Base-by-base conservation (phyloP, 1,140 invertebrate genomes). In the Melipona quadrifasciata region DNA sequence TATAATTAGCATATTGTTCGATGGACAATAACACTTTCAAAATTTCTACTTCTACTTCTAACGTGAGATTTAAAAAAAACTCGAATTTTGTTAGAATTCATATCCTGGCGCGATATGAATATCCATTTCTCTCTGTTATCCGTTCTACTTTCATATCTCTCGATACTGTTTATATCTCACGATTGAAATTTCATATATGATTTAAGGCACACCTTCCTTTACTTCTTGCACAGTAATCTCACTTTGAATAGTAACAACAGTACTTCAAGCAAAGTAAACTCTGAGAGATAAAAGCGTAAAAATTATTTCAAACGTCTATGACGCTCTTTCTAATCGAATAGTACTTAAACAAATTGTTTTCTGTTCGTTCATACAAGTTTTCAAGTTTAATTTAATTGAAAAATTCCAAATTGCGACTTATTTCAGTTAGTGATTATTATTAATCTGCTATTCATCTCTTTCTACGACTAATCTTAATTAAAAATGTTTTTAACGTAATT, bases 151-250 rank as follows among this genome's bases (percentile, higher is more conserved):
- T 71, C 16, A 8, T 72, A 16, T 72, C 51, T 27, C 47, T 72
- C 5, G n/a, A 16, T 72, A 72, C 16, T 27, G 16, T 51, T 51
- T 72, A 51, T 16, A 19, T 2, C 39, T 71, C 47, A 16, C 19
- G n/a, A 72, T 72, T 19, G 70, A 73, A 73, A 51, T 55, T 73
- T 53, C 47, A 73, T 21, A 31, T 53, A 73, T 53, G 27, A 73
- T 27, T 27, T 51, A 72, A 55, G 19, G 4, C n/a, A 73, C 47
- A 31, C 19, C 12, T 55, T 39, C 4, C 47, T 73, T 55, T 14
- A 31, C 27, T 51, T 51, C 17, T 47, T 8, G 39, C 39, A 2
- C 12, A 12, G n/a, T 53, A 73, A 4, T 11, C 10, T 39, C 39
- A 14, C 34, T n/a, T 76, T 2, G 27, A 76, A 61, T 24, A 27